Percentiles rank a stretch among this genome's conserved stretches.
Conservation (phyloP, 2,888 invertebrate species). For the Desoria tigrina region DNA sequence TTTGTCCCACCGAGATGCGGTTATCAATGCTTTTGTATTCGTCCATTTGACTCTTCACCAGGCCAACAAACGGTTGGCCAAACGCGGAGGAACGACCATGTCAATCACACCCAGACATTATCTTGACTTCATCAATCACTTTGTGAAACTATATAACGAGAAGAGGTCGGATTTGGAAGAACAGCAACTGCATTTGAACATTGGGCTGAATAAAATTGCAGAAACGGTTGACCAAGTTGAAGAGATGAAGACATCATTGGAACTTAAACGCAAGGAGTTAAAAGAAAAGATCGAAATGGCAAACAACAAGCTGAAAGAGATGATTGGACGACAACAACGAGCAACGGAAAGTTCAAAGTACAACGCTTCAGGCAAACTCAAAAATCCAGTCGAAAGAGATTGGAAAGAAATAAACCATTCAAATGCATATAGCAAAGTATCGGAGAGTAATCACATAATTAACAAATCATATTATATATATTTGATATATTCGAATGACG, state of each 20-base stretch:
- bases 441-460: too few species aligned
- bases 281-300: conserved; percentile 99
- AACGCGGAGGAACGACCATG: conserved; percentile 92
- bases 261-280: conserved; percentile 88
- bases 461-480: too few species aligned
- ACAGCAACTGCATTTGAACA: conserved; percentile 92
- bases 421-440: too few species aligned
- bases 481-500: too few species aligned
- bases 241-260: conserved; percentile 97
- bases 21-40: conserved; percentile 98
- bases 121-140: conserved; percentile 98
- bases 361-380: conserved; percentile 88
- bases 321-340: conserved; percentile 99
- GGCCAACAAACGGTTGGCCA: conserved; percentile 85
- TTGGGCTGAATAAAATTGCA: conserved; percentile 96
- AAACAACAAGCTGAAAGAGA: conserved; percentile 97
- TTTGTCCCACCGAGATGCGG: conserved; percentile 87
- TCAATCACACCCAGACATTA: conserved; percentile 97
- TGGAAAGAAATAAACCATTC: too few species aligned
- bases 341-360: conserved; percentile 96
- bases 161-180: conserved; percentile 98
- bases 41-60: conserved; percentile 96
- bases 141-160: conserved; percentile 95
- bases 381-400: conserved; percentile 84
- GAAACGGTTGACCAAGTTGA: conserved; percentile 99